phyloP scores from a whole-genome alignment of 2,888 invertebrate species.

The Troilus luridus region DNA sequence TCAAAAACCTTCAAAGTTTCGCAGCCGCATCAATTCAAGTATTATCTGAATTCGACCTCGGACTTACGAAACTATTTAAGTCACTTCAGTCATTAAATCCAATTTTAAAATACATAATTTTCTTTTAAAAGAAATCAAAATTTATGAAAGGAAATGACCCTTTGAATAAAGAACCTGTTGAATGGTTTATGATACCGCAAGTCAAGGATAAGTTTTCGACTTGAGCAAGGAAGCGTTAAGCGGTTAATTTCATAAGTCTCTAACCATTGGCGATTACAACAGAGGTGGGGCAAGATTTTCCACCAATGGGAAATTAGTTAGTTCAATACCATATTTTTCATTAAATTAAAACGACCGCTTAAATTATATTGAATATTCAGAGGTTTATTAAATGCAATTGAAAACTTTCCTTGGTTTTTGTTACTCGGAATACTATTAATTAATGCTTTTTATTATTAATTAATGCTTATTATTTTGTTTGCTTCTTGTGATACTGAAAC shows the following conservation, averaged over 20 bases:
- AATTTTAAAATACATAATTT: not conserved
- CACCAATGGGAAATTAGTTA: not conserved
- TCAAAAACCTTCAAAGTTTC: no score
- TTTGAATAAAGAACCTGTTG: not conserved
- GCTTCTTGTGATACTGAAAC: no score
- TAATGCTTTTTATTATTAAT: no score
- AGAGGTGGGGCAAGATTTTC: not conserved
- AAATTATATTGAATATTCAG: not conserved
- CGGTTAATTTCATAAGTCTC: conserved; percentile 28
- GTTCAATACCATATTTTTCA: not conserved
- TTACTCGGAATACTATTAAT: no score
- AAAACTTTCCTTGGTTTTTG: not conserved
- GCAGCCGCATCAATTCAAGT: no score
- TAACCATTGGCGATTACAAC: conserved; percentile 33
- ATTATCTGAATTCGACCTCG: no score
- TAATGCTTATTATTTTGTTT: no score
- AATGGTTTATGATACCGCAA: not conserved
- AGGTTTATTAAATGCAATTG: not conserved
- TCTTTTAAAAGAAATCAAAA: not conserved
- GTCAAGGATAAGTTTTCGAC: conserved; percentile 1
- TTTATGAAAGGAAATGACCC: not conserved
- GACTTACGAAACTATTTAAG: no score
- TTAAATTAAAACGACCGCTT: not conserved
- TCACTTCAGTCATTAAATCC: not conserved
- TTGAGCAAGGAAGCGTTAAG: conserved; percentile 31